Evolutionary conservation across 2,113 vertebrate species (phyloP), one percentile per base, ranked within the genome.

Genomic region (Pristiophorus japonicus): DNA sequence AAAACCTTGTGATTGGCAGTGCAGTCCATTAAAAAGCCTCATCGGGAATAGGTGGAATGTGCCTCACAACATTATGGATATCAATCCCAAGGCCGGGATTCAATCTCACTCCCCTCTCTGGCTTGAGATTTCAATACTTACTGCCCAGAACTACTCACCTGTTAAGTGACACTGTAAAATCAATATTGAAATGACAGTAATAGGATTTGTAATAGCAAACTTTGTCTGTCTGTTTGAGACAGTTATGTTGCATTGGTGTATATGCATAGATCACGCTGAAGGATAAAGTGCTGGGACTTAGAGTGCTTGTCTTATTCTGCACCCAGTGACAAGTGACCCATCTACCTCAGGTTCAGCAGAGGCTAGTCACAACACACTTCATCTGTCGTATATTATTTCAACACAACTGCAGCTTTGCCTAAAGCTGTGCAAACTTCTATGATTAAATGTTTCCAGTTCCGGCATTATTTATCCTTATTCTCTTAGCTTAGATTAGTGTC

Each of bases 141-240:
- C 59, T 22, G 16, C 34, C 55, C 22, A 63, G 34, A 63, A n/a
- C 62, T 92, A 18, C 59, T n/a, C 22, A 59, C 55, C 59, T 20
- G 59, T n/a, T 59, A 63, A 92, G 88, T 63, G 59, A 0, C 88
- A 92, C 34, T 63, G 59, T 38, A 63, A 91, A 92, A 63, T 92
- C 88, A 92, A 92, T 92, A 92, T 62, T 65, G 55, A 92, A 92
- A 92, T 92, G 88, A 92, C 88, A 92, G 88, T 91, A 91, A 91
- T 91, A 63, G 88, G 88, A 92, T 92, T 92, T 92, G 59, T 92
- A 92, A 92, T 8, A 63, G 59, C 88, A 92, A 92, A 92, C 88
- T 92, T 92, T 92, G 88, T 92, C 88, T 63, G 38, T 63, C 59
- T 63, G 59, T 92, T n/a, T 92, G 34, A 92, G 59, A 59, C 88